Evolutionary conservation across 2,113 vertebrate genomes (phyloP).

Genomic region (Phrynocephalus versicolor): DNA sequence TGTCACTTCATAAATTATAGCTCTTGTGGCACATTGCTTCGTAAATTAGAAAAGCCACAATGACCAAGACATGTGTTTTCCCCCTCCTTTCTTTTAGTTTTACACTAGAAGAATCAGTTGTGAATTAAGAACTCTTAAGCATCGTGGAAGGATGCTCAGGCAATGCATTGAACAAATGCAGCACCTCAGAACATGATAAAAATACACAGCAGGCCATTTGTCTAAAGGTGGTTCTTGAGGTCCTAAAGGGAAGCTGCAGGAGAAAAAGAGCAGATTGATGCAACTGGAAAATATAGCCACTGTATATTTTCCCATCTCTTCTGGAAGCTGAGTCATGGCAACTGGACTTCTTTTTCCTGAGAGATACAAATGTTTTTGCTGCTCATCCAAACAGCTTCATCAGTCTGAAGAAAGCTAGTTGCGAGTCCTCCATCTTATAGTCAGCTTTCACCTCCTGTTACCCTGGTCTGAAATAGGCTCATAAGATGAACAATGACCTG

Average conservation of each 20-base stretch:
- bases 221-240: neutral
- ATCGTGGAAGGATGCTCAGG: neutral
- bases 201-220: neutral
- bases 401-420: too few species aligned
- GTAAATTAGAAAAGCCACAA: slow-evolving; percentile 7
- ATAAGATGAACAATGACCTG: too few species aligned
- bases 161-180: neutral
- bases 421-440: too few species aligned
- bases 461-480: too few species aligned
- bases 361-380: too few species aligned
- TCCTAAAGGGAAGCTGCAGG: neutral
- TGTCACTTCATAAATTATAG: neutral
- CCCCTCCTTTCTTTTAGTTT: neutral
- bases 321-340: too few species aligned
- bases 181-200: neutral
- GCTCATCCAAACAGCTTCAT: too few species aligned
- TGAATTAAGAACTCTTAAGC: neutral
- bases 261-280: neutral
- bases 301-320: slow-evolving; percentile 16
- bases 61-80: neutral
- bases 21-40: slow-evolving; percentile 1
- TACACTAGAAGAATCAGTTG: neutral
- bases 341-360: too few species aligned
- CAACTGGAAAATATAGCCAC: neutral
- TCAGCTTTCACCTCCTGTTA: too few species aligned